These are phyloP conservation scores for Acheta domesticus DNA, from an alignment of 2,888 invertebrate genomes.

Conservation along the genomic window DNA sequence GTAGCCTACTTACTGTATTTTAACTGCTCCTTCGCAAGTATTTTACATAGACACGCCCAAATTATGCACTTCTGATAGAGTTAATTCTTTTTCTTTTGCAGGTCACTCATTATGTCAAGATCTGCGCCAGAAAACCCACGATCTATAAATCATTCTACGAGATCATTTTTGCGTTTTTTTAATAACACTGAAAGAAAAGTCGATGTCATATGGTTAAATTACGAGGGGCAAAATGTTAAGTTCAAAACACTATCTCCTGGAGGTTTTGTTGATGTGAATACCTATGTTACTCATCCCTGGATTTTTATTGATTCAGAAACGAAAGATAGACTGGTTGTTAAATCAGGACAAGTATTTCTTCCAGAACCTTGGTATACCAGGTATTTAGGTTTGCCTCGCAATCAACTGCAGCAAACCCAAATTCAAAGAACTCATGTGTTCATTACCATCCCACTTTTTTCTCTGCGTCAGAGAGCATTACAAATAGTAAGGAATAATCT, in stretches of 20 bases:
- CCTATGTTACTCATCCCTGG: conserved; percentile 81
- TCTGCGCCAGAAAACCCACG: too few relatives aligned
- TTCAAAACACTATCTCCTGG: conserved; percentile 59
- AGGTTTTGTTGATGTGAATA: conserved; percentile 63
- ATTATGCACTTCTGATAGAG: too few relatives aligned
- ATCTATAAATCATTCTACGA: neutral
- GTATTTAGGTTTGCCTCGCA: neutral
- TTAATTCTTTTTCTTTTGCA: too few relatives aligned
- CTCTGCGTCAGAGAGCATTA: conserved; percentile 51
- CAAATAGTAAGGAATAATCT: conserved; percentile 50
- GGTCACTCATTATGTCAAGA: too few relatives aligned
- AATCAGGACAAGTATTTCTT: conserved; percentile 52
- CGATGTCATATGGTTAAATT: conserved; percentile 75
- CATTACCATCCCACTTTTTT: conserved; percentile 54
- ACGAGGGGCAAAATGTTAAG: conserved; percentile 58
- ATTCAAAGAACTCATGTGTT: conserved; percentile 46
- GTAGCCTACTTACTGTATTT: too few relatives aligned
- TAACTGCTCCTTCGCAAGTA: too few relatives aligned
- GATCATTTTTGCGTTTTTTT: conserved; percentile 57
- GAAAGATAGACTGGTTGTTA: conserved; percentile 62
- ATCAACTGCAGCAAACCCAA: neutral
- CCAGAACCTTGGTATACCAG: conserved; percentile 42
- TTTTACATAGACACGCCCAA: too few relatives aligned
- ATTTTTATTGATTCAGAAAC: conserved; percentile 70
- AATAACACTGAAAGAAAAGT: conserved; percentile 58